These are phyloP conservation scores for Papilio elwesi DNA, from an alignment of 2,888 invertebrate genomes.

Conservation along the genomic window DNA sequence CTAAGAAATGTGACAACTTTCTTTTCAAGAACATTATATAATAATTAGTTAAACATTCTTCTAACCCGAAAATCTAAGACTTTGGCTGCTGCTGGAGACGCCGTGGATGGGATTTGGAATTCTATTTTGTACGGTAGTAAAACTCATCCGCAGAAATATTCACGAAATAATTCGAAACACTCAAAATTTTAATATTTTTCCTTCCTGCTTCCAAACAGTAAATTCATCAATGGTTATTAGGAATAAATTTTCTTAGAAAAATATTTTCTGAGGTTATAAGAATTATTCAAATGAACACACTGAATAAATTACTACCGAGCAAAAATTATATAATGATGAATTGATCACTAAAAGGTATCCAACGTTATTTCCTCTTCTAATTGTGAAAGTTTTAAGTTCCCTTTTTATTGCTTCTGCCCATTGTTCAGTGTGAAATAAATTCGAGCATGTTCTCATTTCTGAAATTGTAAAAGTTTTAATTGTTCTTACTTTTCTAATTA, in stretches of 20 bases:
- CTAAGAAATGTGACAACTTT: too few relatives aligned
- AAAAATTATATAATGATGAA: constrained; percentile 34
- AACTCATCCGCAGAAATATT: too few relatives aligned
- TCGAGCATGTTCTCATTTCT: constrained; percentile 72
- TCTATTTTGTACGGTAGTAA: too few relatives aligned
- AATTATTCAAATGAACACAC: constrained; percentile 10
- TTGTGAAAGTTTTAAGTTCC: constrained; percentile 77
- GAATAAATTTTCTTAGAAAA: not conserved
- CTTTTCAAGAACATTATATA: too few relatives aligned
- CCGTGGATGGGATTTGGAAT: too few relatives aligned
- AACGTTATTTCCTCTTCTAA: constrained; percentile 67
- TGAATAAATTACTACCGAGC: constrained; percentile 7
- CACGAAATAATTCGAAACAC: too few relatives aligned
- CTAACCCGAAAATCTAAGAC: too few relatives aligned
- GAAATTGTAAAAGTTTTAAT: constrained; percentile 84
- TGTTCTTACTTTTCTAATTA: constrained; percentile 82
- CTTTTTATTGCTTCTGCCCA: constrained; percentile 77
- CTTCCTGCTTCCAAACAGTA: not conserved
- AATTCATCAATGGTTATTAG: too few relatives aligned
- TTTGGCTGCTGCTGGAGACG: too few relatives aligned
- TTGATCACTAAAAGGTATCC: constrained; percentile 48
- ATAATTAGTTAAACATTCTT: too few relatives aligned
- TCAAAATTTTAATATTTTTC: too few relatives aligned
- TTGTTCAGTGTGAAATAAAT: constrained; percentile 77
- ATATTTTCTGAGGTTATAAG: not conserved